Evolutionary conservation across 2,113 vertebrate species (phyloP).

Genomic region (Sorex fumeus): DNA sequence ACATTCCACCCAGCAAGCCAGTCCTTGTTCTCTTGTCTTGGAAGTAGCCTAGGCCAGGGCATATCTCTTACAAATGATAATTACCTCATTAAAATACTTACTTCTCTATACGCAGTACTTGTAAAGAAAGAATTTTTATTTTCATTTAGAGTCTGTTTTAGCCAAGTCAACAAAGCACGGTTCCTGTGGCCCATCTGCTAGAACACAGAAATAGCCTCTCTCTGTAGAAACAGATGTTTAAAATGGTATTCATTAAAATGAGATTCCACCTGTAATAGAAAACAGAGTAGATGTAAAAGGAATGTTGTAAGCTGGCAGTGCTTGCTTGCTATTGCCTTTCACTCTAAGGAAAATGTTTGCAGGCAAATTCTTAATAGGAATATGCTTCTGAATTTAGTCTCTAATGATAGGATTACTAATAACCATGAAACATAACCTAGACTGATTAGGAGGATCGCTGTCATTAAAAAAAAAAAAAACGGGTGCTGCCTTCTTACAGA

Average conservation of each 20-base stretch:
- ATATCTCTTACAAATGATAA: slow-evolving; percentile 57
- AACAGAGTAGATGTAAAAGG: slow-evolving; percentile 75
- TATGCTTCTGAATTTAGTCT: slow-evolving; percentile 66
- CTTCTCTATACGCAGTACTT: slow-evolving; percentile 61
- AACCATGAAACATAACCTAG: slow-evolving; percentile 41
- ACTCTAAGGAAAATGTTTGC: slow-evolving; percentile 50
- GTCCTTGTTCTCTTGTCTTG: slow-evolving; percentile 55
- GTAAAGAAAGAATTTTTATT: slow-evolving; percentile 66
- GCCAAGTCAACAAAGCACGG: slow-evolving; percentile 71
- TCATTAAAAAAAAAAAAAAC: not conserved
- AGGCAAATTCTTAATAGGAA: slow-evolving; percentile 61
- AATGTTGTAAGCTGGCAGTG: slow-evolving; percentile 62
- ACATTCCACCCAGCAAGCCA: not conserved
- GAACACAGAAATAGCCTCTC: slow-evolving; percentile 72
- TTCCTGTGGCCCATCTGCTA: slow-evolving; percentile 72
- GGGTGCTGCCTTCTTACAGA: slow-evolving; percentile 50
- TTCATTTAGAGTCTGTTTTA: slow-evolving; percentile 70
- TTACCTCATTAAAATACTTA: slow-evolving; percentile 57
- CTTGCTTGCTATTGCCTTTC: slow-evolving; percentile 35
- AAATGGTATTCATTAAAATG: slow-evolving; percentile 80
- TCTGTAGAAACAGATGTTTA: slow-evolving; percentile 80
- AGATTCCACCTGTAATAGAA: slow-evolving; percentile 84
- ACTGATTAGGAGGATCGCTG: not conserved
- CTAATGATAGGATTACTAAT: slow-evolving; percentile 19
- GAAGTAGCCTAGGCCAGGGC: not conserved